Evolutionary conservation across 2,888 invertebrate genomes (phyloP).

Genomic region (Chymomyza fuscimana): DNA sequence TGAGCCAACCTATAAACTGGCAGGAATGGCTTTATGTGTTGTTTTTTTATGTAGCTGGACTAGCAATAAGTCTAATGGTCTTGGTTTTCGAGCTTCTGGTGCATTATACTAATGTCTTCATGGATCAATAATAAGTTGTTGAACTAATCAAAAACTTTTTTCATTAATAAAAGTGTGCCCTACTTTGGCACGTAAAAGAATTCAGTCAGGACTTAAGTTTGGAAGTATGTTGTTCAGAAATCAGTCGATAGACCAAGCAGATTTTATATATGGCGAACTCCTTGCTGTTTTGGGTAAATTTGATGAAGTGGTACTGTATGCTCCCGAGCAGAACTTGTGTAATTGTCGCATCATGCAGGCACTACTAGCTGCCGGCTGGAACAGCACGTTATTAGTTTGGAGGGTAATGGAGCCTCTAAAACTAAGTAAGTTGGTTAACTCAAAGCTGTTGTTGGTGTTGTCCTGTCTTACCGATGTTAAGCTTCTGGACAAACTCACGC

Average conservation of each 20-base stretch:
- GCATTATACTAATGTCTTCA: not conserved
- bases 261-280: constrained; percentile 26
- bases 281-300: constrained; percentile 26
- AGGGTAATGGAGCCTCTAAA: constrained; percentile 11
- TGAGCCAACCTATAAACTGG: not conserved
- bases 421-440: constrained; percentile 30
- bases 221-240: not conserved
- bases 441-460: constrained; percentile 34
- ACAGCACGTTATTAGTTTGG: constrained; percentile 30
- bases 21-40: not conserved
- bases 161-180: not conserved
- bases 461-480: constrained; percentile 44
- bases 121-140: not conserved
- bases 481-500: constrained; percentile 32
- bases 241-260: constrained; percentile 21
- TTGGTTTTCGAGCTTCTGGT: not conserved
- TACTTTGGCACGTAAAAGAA: not conserved
- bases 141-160: not conserved
- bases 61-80: not conserved
- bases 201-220: not conserved
- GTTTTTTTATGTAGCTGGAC: not conserved
- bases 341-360: not conserved
- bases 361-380: not conserved
- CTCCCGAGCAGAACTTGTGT: constrained; percentile 24
- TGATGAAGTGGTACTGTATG: constrained; percentile 44